These are phyloP conservation scores for Phoenicopterus ruber DNA, from an alignment of 2,113 vertebrate genomes.

Conservation along the genomic window DNA sequence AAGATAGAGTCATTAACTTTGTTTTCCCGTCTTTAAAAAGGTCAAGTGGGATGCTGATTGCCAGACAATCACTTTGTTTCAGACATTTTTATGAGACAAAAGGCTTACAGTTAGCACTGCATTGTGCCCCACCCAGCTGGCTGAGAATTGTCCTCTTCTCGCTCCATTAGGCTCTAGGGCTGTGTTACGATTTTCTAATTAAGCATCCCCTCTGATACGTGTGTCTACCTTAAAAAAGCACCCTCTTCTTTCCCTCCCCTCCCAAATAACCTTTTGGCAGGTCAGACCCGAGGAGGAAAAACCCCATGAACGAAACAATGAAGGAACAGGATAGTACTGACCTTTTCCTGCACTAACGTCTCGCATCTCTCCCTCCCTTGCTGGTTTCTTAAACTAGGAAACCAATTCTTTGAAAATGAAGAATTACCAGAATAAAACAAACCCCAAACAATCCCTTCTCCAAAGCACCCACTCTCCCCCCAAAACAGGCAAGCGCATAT, in stretches of 20 bases:
- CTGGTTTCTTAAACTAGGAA: background rate
- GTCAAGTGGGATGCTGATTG: constrained; percentile 25
- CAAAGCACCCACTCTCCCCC: background rate
- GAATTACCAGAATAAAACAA: background rate
- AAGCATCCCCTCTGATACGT: background rate
- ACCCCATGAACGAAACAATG: background rate
- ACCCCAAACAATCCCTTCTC: too few relatives aligned
- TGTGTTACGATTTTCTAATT: background rate
- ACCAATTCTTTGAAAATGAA: background rate
- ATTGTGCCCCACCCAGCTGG: constrained; percentile 49
- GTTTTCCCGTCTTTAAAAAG: constrained; percentile 4
- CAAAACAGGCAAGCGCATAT: background rate
- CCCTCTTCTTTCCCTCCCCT: background rate
- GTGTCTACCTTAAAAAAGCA: background rate
- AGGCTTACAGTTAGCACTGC: constrained; percentile 47
- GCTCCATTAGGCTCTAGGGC: background rate
- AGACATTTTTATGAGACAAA: constrained; percentile 58
- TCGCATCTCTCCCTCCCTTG: background rate
- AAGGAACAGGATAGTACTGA: background rate
- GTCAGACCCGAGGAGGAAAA: background rate
- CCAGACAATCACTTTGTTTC: constrained; percentile 31
- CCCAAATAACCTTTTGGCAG: background rate
- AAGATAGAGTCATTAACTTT: background rate
- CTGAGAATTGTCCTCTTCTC: constrained; percentile 15
- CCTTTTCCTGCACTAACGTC: background rate